phyloP scores from a whole-genome alignment of 1,140 invertebrate species.

The Drosophila funebris region DNA sequence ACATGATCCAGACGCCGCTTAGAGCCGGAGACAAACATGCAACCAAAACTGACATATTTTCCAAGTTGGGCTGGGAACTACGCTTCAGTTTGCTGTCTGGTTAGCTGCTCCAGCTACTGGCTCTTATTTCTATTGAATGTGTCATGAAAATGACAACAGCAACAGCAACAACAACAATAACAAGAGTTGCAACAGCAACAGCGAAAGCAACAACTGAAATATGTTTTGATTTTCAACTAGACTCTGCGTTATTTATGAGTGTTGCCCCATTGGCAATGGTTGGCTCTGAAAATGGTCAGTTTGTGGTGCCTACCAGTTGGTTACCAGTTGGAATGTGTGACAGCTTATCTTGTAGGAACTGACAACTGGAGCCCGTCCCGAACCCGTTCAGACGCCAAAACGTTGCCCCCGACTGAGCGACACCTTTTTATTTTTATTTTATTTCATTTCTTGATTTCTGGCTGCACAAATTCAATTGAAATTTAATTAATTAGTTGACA shows the following conservation, averaged over 20 bases:
- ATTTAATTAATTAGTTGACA: conserved; percentile 83
- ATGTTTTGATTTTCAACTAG: conserved; percentile 79
- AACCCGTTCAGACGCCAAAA: conserved; percentile 27
- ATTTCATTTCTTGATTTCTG: conserved; percentile 43
- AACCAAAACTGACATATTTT: conserved; percentile 66
- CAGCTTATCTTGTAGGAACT: conserved; percentile 81
- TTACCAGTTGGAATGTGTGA: conserved; percentile 71
- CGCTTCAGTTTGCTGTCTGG: conserved; percentile 38
- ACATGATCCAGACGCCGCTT: conserved; percentile 51
- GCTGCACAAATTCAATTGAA: conserved; percentile 78
- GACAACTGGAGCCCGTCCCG: conserved; percentile 69
- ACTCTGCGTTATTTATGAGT: conserved; percentile 61
- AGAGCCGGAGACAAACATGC: conserved; percentile 38
- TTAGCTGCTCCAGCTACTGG: conserved; percentile 58
- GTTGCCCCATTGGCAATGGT: conserved; percentile 11
- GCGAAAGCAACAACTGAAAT: conserved; percentile 42
- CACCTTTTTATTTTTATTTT: conserved; percentile 39
- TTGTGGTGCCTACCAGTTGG: conserved; percentile 47
- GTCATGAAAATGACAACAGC: conserved; percentile 56
- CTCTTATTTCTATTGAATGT: conserved; percentile 81
- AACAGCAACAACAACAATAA: conserved; percentile 25
- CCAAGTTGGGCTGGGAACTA: conserved; percentile 37
- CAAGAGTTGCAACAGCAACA: conserved; percentile 21
- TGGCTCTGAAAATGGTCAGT: conserved; percentile 11
- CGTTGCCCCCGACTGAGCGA: conserved; percentile 63